These are phyloP conservation scores for Heteronetta atricapilla DNA, from an alignment of 2,113 vertebrate species.

Conservation along the genomic window DNA sequence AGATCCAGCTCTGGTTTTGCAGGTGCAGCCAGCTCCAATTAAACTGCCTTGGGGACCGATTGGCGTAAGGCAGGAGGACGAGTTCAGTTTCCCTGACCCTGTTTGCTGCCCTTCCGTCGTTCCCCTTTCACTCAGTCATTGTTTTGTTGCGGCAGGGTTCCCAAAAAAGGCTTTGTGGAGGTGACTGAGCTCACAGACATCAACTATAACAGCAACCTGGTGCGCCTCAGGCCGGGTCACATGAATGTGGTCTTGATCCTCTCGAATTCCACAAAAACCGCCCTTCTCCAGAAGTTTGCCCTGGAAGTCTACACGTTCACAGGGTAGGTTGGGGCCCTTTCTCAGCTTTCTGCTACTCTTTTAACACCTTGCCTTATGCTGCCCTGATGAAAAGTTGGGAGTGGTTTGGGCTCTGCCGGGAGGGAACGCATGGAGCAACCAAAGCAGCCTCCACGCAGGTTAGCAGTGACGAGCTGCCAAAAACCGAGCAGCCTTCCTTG, in stretches of 20 bases:
- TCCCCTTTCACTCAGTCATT: neutral
- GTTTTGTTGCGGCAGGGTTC: slow-evolving; percentile 77
- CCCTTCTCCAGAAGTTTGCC: slow-evolving; percentile 94
- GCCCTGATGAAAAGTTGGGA: neutral
- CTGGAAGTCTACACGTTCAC: slow-evolving; percentile 96
- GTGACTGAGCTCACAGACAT: slow-evolving; percentile 95
- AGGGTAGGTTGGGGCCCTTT: slow-evolving; percentile 75
- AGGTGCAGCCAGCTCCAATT: neutral
- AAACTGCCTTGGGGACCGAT: neutral
- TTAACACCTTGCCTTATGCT: neutral
- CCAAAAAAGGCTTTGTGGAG: slow-evolving; percentile 94
- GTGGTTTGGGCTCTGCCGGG: fast-evolving
- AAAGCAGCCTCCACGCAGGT: fast-evolving
- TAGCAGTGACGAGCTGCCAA: fast-evolving
- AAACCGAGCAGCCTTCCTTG: fast-evolving
- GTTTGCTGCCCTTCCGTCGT: fast-evolving
- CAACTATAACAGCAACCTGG: slow-evolving; percentile 94
- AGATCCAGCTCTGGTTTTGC: neutral
- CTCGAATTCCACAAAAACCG: slow-evolving; percentile 89
- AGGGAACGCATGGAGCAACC: fast-evolving
- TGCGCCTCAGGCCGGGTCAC: slow-evolving; percentile 92
- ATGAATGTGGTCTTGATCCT: slow-evolving; percentile 97
- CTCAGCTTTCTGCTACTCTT: fast-evolving
- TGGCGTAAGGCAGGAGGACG: fast-evolving
- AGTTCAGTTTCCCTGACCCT: neutral